These are phyloP conservation scores for Muscicapa comitata DNA, from an alignment of 2,797 vertebrate species.

Conservation along the genomic window DNA sequence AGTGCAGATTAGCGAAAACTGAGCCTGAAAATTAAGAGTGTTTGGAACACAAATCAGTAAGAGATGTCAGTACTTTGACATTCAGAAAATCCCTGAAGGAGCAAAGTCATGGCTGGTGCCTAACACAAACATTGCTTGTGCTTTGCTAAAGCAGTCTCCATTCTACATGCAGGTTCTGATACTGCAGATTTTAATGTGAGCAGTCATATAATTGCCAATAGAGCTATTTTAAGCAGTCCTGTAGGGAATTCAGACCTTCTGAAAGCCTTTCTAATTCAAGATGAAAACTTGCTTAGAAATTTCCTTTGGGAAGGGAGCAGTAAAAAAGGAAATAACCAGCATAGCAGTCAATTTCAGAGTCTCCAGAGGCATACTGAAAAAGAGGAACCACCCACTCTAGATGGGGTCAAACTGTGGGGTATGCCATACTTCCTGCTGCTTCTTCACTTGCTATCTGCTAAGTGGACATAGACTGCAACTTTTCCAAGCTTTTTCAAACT, in stretches of 20 bases:
- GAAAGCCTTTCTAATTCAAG: not conserved
- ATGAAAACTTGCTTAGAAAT: not conserved
- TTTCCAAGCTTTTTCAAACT: not conserved
- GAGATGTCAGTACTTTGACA: not conserved
- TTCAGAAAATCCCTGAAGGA: not conserved
- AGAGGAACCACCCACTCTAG: not conserved
- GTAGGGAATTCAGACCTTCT: not conserved
- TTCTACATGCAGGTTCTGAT: not conserved
- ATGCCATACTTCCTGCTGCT: not conserved
- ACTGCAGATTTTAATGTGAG: not conserved
- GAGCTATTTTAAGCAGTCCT: not conserved
- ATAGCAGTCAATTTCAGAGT: not conserved
- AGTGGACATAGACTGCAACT: not conserved
- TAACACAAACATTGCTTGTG: fast-evolving
- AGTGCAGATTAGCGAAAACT: not conserved
- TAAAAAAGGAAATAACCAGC: not conserved
- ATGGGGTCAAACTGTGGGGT: not conserved
- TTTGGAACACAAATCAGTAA: not conserved
- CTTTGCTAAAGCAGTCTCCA: not conserved
- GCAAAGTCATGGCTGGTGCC: not conserved
- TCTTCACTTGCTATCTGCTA: not conserved
- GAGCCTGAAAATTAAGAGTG: not conserved
- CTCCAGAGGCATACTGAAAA: not conserved
- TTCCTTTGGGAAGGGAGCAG: not conserved
- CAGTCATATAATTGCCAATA: not conserved